Evolutionary conservation across 2,888 invertebrate species (phyloP).

Genomic region (Idaea biselata): DNA sequence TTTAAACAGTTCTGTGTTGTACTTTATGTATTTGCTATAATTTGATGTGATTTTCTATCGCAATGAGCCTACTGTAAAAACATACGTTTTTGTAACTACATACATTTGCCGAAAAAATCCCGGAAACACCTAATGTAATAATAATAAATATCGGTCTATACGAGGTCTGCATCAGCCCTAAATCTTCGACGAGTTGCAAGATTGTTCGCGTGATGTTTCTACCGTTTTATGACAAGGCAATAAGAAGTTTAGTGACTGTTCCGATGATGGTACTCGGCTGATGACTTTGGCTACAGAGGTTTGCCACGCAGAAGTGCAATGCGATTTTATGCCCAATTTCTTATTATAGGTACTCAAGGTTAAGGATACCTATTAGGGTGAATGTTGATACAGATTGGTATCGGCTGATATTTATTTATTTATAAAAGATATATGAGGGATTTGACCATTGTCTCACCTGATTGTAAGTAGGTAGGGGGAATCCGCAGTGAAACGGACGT

Average conservation of each 20-base stretch:
- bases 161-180: background rate
- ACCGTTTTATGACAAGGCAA: background rate
- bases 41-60: no score
- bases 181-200: background rate
- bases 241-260: background rate
- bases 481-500: no score
- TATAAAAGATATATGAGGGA: no score
- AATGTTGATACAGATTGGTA: background rate
- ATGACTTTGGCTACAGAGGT: background rate
- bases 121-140: background rate
- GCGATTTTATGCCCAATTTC: background rate
- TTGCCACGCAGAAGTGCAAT: constrained; percentile 1
- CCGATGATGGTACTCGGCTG: background rate
- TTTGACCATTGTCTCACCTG: no score
- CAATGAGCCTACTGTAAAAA: no score
- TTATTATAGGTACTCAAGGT: background rate
- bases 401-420: background rate
- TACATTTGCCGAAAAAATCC: no score
- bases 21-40: no score
- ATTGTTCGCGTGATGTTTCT: background rate
- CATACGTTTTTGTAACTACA: no score
- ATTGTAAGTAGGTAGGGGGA: no score
- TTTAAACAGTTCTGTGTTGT: no score
- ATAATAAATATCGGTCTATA: background rate
- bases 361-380: background rate